Base-by-base conservation (phyloP, 1,140 invertebrate species). In the Drosophila nasuta region DNA sequence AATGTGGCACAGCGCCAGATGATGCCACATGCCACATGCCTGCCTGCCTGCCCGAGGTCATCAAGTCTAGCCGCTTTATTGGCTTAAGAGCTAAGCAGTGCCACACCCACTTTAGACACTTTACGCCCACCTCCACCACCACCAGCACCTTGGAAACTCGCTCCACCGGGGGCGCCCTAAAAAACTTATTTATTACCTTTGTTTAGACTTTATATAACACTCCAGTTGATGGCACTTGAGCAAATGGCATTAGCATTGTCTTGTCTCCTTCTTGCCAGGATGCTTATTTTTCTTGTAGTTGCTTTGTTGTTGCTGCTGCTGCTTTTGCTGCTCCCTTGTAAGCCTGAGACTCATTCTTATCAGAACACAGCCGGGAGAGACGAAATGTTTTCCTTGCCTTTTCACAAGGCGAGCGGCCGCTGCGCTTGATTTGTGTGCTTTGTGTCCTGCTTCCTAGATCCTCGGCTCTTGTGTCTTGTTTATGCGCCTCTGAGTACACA, bases 181-280 rank as follows among this genome's bases (percentile, higher is more conserved):
- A 77, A 63, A 86, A 81, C 82, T 86, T 86, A 86, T 86, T 86
- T 86, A 86, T 86, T 86, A 86, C 78, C 82, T 86, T 86, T 86
- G 82, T 81, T 86, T 86, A 73, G 79, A 86, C 82, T 86, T 86
- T 86, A 86, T 86, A 86, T 67, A 85, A 73, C 79, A 81, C 78
- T 72, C 51, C 41, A 46, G 79, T 56, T 81, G 82, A 86, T 79
- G 82, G 79, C 82, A 85, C 82, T 85, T 85, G 77, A 75, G 77
- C 63, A 74, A 85, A 85, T 81, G 74, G 69, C 81, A 83, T 83
- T 85, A 83, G 81, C 81, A 85, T 85, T 86, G 81, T 85, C 81
- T 66, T 66, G 20, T 13, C 13, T 38, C 38, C 77, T 41, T 49
- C 20, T 35, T n/a, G 30, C 20, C 15, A 46, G n/a, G 46, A 46